Base-by-base conservation (phyloP, 2,113 vertebrate species). In the Dolichotis patagonum region DNA sequence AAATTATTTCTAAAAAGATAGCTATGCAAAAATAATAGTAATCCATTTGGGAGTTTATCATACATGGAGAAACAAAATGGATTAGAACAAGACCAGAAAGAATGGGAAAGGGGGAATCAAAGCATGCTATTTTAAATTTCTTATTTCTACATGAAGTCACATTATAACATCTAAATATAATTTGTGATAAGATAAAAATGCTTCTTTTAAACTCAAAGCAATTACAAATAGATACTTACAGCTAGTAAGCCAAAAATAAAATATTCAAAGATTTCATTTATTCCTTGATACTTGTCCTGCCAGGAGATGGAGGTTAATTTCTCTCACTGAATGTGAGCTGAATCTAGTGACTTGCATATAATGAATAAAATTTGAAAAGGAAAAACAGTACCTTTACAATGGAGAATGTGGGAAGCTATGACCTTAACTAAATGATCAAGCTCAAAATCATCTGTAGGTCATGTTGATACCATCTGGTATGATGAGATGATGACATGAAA, bases 341-440 rank as follows among this genome's bases (percentile, higher is more conserved):
- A 83, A 67, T n/a, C 60, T 93, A 95, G 65, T 93, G 73, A 77
- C 85, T 90, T 91, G 67, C 32, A 73, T 35, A n/a, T 85, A 90
- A 85, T n/a, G 3, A 93, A 54, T 85, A 43, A 12, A 94, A 69
- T 65, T 58, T 91, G 41, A 87, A 94, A 91, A 77, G 75, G 24
- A 82, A 82, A 96, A 94, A 26, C 20, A 49, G 38, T 73, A 87
- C 19, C 19, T 65, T 73, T 73, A 86, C 0, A 77, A 75, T 86
- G 49, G 17, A 52, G 41, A 92, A 89, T 69, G 69, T 54, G 85
- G 63, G 54, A 5, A 65, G 56, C 80, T 16, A 81, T 46, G 35
- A 96, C 46, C 17, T 49, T 80, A 32, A 80, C 77, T 52, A 52
- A 32, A 32, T 49, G 46, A 80, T 80, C 7, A 16, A 88, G 35